Conservation (phyloP, 2,888 invertebrate genomes). For the Dyspetes luteomarginatus region DNA sequence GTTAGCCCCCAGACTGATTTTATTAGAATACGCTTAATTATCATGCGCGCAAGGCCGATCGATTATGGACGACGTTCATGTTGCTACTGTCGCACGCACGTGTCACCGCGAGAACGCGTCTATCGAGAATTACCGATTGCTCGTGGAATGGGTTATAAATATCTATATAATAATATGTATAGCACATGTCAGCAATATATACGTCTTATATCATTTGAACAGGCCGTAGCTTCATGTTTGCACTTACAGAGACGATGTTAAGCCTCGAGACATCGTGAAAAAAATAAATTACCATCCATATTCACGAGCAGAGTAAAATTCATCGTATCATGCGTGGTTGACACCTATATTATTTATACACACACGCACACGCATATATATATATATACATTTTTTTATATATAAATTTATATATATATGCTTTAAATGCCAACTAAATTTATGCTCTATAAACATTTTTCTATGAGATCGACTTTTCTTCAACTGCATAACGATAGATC, state of each 20-base stretch:
- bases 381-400: too few relatives aligned
- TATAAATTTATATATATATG: too few relatives aligned
- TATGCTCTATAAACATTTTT: not conserved
- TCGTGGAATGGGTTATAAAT: not conserved
- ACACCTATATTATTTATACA: too few relatives aligned
- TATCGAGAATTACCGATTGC: not conserved
- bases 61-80: conserved; percentile 58
- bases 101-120: conserved; percentile 41
- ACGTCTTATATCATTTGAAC: conserved; percentile 30
- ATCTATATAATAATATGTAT: not conserved
- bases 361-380: too few relatives aligned
- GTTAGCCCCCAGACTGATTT: conserved; percentile 43
- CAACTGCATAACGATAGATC: too few relatives aligned
- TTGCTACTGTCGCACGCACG: conserved; percentile 20
- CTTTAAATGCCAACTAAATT: too few relatives aligned
- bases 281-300: not conserved
- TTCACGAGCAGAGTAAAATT: conserved; percentile 27
- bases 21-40: conserved; percentile 68
- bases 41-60: conserved; percentile 63
- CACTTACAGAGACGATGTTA: conserved; percentile 28
- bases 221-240: conserved; percentile 11
- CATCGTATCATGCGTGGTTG: conserved; percentile 15
- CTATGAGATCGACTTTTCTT: too few relatives aligned
- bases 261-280: conserved; percentile 5
- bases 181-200: not conserved